Evolutionary conservation across 2,113 vertebrate genomes (phyloP), one percentile per base, ranked within the genome.

Genomic region (Catharus minimus): DNA sequence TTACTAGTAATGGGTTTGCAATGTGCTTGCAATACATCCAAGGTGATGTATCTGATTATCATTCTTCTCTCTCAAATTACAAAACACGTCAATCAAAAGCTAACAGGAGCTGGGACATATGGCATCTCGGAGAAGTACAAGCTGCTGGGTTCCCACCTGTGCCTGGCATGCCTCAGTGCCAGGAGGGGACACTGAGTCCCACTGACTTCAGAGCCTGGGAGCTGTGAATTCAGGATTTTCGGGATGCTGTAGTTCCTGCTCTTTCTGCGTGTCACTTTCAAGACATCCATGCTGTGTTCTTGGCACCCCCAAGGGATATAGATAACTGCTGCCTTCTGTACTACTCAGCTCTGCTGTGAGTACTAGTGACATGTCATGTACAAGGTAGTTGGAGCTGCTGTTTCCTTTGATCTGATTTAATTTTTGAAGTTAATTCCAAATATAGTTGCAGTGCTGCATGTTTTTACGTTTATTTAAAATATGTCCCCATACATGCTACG

Each of bases 1-100:
- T 61, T 53, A 46, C 62, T 36, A 39, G 61, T 39, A 39, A 72
- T 11, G 32, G 0, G 0, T 57, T 82, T 44, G 28, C 65, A 47
- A 13, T 12, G 52, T 36, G n/a, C 61, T 60, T 67, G 44, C 71
- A 38, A 4, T 38, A 39, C 41, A 75, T 32, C 85, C 23, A 56
- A 82, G 43, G 82, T 41, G 69, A 56, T 71, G 52, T 3, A 2
- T 75, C 69, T 13, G 2, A 15, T 92, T 78, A 75, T 57, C 33
- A 14, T 79, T 83, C 77, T 69, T 64, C 82, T 81, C 55, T 79
- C 86, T 92, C 50, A 53, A 38, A 93, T 76, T 86, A 76, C 91
- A 90, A 82, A 92, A 61, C 55, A 32, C 15, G 76, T 82, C 89
- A 86, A 72, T 80, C 89, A 93, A 61, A 88, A 80, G 64, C 68